These are phyloP conservation scores for Isoperla grammatica DNA, from an alignment of 2,888 invertebrate species.

Conservation along the genomic window DNA sequence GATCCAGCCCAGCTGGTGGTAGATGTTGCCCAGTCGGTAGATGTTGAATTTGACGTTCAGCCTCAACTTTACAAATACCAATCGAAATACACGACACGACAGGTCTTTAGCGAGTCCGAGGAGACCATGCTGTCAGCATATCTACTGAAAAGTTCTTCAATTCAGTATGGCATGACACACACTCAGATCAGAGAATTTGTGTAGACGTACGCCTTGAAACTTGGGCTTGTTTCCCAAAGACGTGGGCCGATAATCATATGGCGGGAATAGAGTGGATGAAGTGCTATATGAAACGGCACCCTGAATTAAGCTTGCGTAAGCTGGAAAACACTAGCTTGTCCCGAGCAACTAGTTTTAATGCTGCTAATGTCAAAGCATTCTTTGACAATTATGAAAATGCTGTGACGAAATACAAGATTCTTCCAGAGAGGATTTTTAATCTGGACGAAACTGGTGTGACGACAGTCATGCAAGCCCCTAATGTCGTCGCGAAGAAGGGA, in stretches of 20 bases:
- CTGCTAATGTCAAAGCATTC: conserved; percentile 21
- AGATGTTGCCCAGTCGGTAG: too few species aligned
- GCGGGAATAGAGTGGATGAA: conserved; percentile 29
- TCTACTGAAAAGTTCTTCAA: too few species aligned
- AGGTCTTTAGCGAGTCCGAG: too few species aligned
- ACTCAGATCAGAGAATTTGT: too few species aligned
- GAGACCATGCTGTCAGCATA: too few species aligned
- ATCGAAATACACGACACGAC: too few species aligned
- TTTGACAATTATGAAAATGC: conserved; percentile 22
- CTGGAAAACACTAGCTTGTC: conserved; percentile 33
- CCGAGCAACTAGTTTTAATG: conserved; percentile 23
- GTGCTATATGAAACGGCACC: conserved; percentile 27
- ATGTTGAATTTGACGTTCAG: too few species aligned
- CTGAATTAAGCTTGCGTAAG: conserved; percentile 26
- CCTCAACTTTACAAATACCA: too few species aligned
- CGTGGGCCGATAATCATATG: conserved; percentile 14
- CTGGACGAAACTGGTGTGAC: conserved; percentile 29
- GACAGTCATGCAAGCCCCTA: conserved; percentile 21
- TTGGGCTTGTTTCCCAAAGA: too few species aligned
- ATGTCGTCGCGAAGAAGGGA: conserved; percentile 24
- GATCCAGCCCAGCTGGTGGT: too few species aligned
- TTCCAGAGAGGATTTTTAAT: conserved; percentile 22
- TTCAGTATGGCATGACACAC: too few species aligned
- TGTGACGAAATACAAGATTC: conserved; percentile 12
- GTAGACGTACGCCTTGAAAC: too few species aligned